Conservation (phyloP, 1,140 invertebrate species). For the Piezodorus guildinii region DNA sequence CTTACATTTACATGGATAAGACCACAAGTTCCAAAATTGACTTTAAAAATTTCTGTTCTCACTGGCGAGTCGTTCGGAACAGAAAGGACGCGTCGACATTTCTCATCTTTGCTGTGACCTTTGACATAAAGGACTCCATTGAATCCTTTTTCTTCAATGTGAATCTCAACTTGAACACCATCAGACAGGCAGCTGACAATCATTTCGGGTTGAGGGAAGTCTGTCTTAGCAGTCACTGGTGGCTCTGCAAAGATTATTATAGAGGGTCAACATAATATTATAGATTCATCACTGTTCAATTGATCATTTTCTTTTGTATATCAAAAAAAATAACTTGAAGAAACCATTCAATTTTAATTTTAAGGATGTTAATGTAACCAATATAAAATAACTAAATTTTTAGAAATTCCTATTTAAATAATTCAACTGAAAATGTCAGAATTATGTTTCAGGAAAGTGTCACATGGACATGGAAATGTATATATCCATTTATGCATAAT, state of each 20-base stretch:
- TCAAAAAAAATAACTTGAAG: too few species aligned
- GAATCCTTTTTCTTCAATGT: constrained; percentile 65
- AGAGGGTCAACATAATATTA: background rate
- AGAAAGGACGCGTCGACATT: constrained; percentile 69
- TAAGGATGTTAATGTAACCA: too few species aligned
- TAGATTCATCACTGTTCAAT: background rate
- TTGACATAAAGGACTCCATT: constrained; percentile 89
- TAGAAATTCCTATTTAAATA: too few species aligned
- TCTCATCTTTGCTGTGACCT: constrained; percentile 83
- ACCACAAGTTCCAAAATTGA: constrained; percentile 82
- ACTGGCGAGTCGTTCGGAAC: constrained; percentile 51
- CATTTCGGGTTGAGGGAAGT: constrained; percentile 76
- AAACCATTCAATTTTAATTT: too few species aligned
- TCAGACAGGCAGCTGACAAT: constrained; percentile 80
- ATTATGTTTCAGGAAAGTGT: too few species aligned
- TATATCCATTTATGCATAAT: too few species aligned
- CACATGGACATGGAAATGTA: too few species aligned
- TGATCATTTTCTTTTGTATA: too few species aligned
- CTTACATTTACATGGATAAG: constrained; percentile 80
- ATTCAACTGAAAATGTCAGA: too few species aligned
- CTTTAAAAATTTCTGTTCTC: constrained; percentile 73
- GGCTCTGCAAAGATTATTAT: constrained; percentile 20
- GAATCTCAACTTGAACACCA: constrained; percentile 77
- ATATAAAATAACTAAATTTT: too few species aligned
- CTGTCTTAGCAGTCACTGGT: constrained; percentile 38